phyloP scores from a whole-genome alignment of 2,797 vertebrate genomes.

The Pristis pectinata region DNA sequence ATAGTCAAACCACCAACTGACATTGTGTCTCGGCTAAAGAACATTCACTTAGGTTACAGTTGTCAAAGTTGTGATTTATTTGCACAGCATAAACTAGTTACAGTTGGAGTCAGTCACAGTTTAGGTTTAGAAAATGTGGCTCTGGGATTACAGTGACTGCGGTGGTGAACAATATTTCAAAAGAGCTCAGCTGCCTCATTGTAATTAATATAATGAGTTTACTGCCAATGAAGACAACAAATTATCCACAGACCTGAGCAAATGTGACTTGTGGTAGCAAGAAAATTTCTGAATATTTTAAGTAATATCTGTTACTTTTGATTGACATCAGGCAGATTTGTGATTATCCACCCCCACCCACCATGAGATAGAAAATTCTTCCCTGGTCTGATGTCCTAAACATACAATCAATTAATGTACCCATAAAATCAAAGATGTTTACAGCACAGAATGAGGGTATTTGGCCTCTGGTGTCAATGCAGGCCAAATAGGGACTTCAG shows the following conservation, averaged over 20 bases:
- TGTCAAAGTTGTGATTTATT: background rate
- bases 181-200: background rate
- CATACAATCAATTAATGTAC: no score
- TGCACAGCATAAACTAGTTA: background rate
- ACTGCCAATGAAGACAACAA: conserved; percentile 20
- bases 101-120: background rate
- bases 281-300: conserved; percentile 1
- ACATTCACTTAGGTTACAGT: background rate
- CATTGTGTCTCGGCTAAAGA: background rate
- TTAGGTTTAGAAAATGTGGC: background rate
- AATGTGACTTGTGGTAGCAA: background rate
- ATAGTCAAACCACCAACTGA: background rate
- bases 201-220: background rate
- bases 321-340: background rate
- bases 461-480: no score
- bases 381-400: no score
- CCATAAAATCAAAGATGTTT: no score
- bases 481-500: no score
- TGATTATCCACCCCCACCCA: background rate
- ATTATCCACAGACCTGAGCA: background rate
- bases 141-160: background rate
- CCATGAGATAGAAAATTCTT: no score
- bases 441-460: no score
- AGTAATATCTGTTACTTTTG: background rate
- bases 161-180: background rate